A percentile compares a stretch with the other conserved stretches of the same genome.
phyloP scores from a whole-genome alignment of 2,888 invertebrate genomes.

The Athrips mouffetella region DNA sequence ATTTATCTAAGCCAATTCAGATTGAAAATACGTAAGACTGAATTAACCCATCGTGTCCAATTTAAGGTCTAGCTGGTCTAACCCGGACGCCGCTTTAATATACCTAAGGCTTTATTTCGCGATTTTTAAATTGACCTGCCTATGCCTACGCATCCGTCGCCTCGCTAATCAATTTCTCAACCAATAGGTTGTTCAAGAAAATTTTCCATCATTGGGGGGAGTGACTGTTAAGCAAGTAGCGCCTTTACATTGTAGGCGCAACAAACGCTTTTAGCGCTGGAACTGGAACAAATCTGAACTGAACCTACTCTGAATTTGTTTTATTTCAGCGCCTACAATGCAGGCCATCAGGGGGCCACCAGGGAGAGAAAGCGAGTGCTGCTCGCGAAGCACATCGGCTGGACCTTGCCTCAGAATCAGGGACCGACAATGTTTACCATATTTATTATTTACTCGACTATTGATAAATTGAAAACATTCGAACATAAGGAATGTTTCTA shows the following conservation, averaged over 20 bases:
- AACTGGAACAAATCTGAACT: not conserved
- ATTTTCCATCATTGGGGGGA: constrained; percentile 28
- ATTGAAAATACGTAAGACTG: no score
- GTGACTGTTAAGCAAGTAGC: constrained; percentile 49
- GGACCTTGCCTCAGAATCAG: not conserved
- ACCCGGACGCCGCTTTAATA: constrained; percentile 69
- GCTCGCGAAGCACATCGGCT: constrained; percentile 64
- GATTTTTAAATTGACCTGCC: constrained; percentile 10
- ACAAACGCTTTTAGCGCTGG: constrained; percentile 9
- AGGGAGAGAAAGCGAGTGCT: constrained; percentile 70
- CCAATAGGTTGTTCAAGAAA: not conserved
- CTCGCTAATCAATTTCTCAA: constrained; percentile 30
- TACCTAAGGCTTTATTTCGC: not conserved
- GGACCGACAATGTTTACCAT: constrained; percentile 1
- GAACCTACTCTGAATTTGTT: not conserved
- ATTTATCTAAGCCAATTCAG: not conserved
- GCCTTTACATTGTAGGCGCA: constrained; percentile 56
- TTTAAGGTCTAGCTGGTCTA: not conserved
- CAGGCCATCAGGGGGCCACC: constrained; percentile 59
- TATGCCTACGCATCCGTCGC: constrained; percentile 76
- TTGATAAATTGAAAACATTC: constrained; percentile 3
- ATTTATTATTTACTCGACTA: not conserved
- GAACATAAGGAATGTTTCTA: not conserved
- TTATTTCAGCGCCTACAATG: constrained; percentile 52
- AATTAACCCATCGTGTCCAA: no score